phyloP scores from a whole-genome alignment of 2,797 vertebrate species.

The Darevskia nairensis region DNA sequence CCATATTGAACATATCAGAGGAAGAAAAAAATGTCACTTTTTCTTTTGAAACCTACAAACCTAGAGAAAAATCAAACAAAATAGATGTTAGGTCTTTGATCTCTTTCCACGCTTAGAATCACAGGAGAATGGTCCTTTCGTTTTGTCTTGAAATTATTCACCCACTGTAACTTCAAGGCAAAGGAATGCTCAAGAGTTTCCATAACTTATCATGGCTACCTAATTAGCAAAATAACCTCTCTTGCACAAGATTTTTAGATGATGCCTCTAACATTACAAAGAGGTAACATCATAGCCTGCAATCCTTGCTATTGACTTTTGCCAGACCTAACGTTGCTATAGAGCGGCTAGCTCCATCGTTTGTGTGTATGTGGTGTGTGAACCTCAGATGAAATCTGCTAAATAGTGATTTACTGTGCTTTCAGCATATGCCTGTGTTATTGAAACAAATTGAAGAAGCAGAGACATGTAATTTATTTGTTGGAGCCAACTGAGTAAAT shows the following conservation, averaged over 20 bases:
- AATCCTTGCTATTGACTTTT: constrained; percentile 39
- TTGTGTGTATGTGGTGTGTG: constrained; percentile 2
- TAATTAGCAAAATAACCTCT: constrained; percentile 39
- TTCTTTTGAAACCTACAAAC: background rate
- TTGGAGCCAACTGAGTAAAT: constrained; percentile 62
- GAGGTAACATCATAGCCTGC: constrained; percentile 15
- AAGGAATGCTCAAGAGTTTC: background rate
- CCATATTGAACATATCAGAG: background rate
- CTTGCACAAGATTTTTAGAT: constrained; percentile 32
- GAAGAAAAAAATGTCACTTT: background rate
- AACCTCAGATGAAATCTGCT: constrained; percentile 56
- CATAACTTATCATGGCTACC: background rate
- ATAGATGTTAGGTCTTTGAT: background rate
- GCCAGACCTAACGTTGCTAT: constrained; percentile 37
- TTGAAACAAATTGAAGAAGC: constrained; percentile 59
- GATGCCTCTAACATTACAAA: constrained; percentile 5
- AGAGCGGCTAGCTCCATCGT: constrained; percentile 39
- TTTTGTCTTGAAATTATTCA: background rate
- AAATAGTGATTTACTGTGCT: constrained; percentile 55
- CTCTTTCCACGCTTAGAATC: background rate
- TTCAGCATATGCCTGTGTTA: constrained; percentile 42
- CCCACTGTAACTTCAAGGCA: background rate
- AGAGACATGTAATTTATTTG: constrained; percentile 55
- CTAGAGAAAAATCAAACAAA: background rate
- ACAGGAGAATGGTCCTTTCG: background rate